Conservation (phyloP, 1,140 invertebrate species). For the Acromyrmex charruanus region DNA sequence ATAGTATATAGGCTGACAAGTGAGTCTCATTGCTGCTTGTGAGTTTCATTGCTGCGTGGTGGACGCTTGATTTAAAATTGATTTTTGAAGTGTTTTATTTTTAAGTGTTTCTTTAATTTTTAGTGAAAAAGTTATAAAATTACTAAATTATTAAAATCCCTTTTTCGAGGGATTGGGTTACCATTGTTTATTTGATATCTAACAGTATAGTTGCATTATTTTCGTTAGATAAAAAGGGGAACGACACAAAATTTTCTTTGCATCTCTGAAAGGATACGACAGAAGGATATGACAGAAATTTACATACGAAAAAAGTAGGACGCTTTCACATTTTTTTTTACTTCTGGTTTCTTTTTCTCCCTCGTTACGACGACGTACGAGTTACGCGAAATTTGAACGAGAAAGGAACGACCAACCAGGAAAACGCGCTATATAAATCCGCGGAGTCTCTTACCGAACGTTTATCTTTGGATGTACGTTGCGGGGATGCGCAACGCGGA, state of each 20-base stretch:
- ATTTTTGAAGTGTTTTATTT: too few species aligned
- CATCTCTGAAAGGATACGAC: conserved; percentile 3
- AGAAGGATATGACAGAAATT: conserved; percentile 36
- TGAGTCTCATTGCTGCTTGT: too few species aligned
- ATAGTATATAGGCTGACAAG: too few species aligned
- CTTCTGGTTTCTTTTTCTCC: neutral
- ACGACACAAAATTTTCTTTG: neutral
- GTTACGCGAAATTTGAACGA: conserved; percentile 47
- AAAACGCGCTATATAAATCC: conserved; percentile 30
- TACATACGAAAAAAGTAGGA: conserved; percentile 45
- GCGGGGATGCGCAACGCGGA: neutral
- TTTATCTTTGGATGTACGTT: conserved; percentile 46
- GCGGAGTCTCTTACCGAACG: conserved; percentile 19
- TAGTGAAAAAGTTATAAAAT: too few species aligned
- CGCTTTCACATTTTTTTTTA: neutral
- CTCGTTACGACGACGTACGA: conserved; percentile 12
- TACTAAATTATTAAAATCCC: too few species aligned
- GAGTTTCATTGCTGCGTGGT: too few species aligned
- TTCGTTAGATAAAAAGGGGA: conserved; percentile 11
- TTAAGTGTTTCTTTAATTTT: too few species aligned
- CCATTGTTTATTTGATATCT: too few species aligned
- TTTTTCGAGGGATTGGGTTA: too few species aligned
- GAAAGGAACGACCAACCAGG: neutral
- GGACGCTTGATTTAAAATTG: too few species aligned
- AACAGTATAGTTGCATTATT: neutral